These are phyloP conservation scores for Tetragonula carbonaria DNA, from an alignment of 2,888 invertebrate genomes.

Conservation along the genomic window DNA sequence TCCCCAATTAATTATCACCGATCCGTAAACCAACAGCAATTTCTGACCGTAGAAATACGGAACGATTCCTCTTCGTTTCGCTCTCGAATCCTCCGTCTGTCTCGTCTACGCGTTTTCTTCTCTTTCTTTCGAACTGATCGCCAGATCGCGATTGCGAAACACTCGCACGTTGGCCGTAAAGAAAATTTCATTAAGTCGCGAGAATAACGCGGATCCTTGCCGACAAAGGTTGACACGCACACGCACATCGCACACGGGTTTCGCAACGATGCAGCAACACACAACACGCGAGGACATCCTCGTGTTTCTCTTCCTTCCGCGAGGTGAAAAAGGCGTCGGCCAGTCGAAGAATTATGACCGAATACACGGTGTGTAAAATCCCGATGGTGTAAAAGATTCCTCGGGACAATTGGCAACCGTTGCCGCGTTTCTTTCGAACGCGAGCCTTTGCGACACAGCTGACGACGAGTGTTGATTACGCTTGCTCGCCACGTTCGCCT, in stretches of 20 bases:
- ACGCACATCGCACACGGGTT: slow-evolving; percentile 43
- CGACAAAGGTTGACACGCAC: slow-evolving; percentile 43
- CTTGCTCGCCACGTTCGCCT: not conserved
- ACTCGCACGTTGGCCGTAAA: not conserved
- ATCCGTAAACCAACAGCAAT: not conserved
- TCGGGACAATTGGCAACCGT: slow-evolving; percentile 27
- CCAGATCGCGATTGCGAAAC: slow-evolving; percentile 37
- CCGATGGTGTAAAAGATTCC: slow-evolving; percentile 3
- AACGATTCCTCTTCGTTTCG: no score
- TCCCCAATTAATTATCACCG: not conserved
- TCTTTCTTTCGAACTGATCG: not conserved
- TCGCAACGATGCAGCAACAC: slow-evolving; percentile 34
- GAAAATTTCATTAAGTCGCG: slow-evolving; percentile 47
- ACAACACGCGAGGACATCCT: slow-evolving; percentile 11
- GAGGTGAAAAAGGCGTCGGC: slow-evolving; percentile 29
- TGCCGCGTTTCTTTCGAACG: not conserved
- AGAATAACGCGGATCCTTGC: slow-evolving; percentile 38
- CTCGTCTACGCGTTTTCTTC: not conserved
- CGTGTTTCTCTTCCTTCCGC: slow-evolving; percentile 1
- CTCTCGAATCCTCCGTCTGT: not conserved
- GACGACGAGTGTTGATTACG: slow-evolving; percentile 1
- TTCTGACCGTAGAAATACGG: not conserved
- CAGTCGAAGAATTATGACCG: slow-evolving; percentile 42
- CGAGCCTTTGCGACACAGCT: not conserved
- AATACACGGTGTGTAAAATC: slow-evolving; percentile 15